Evolutionary conservation across 2,888 invertebrate genomes (phyloP), one percentile per base, ranked within the genome.

Genomic region (Drosophila emarginata): DNA sequence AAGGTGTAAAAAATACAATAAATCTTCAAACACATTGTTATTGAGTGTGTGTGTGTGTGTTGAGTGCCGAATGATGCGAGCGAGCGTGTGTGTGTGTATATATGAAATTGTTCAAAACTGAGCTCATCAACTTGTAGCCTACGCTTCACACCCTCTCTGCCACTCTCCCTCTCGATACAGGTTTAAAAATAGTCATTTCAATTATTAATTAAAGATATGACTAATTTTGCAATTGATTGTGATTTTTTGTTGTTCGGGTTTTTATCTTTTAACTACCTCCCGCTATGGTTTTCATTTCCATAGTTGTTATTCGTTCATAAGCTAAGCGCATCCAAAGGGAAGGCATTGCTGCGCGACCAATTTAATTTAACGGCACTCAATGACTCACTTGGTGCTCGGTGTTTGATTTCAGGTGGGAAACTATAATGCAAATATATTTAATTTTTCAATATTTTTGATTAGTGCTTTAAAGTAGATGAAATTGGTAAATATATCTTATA

Each of bases 111-210:
- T 69, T 78, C 39, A 60, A 69, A 73, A 64, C 74, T 79, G 79
- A 81, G 74, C 78, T 79, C 78, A 81, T 73, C 77, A 64, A 3
- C 57, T 32, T 23, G 51, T 54, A 53, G 57, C 21, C 60, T 18
- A 52, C 57, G 50, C 63, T 53, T 37, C 28, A 57, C 53, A 56
- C 59, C 40, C 52, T 39, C n/a, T 56, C 57, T 40, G 18, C 5
- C 4, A 23, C 21, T 23, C 40, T 3, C 15, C 11, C 36, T 7
- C 26, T 57, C 58, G 58, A 67, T 59, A 63, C 66, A 77, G 39
- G 68, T 74, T 84, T 81, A 84, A 78, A 81, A 84, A 81, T 81
- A 81, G 84, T 84, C 62, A 81, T 81, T 81, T 79, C 62, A 79
- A 74, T 84, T 81, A 81, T 78, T 84, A 81, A 81, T 81, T 81